Base-by-base conservation (phyloP, 2,113 vertebrate genomes). In the Centrocercus urophasianus region DNA sequence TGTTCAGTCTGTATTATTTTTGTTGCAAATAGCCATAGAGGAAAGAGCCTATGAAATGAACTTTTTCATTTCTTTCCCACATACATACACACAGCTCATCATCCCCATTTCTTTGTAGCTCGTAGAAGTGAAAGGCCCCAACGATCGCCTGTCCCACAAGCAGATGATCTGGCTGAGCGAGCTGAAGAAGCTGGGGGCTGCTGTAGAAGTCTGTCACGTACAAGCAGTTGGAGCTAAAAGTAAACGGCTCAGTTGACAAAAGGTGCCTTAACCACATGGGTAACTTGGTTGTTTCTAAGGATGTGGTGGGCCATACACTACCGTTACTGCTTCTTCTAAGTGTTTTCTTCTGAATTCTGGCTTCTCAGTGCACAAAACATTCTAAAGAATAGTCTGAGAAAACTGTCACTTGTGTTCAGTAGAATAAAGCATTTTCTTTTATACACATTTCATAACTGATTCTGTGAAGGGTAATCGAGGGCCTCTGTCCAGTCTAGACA, bases 51-150 rank as follows among this genome's bases (percentile, higher is more conserved):
- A 50, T 15, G n/a, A 56, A 64, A 28, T 25, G n/a, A 13, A 11
- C 17, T 27, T 7, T 30, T 61, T 36, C 24, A 36, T 54, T 22
- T 81, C 42, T 15, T 88, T 13, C 12, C 1, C n/a, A 34, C 43
- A 60, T 47, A 9, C 67, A 75, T 42, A 7, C 70, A 71, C 34
- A 7, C 20, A 25, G 5, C 48, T 96, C 19, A 64, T n/a, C 11
- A 7, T 5, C 7, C 2, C 3, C 10, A 1, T 94, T 89, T 60
- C 77, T 21, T 96, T 97, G 11, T 43, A 99, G 99, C 93, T 99
- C 95, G 99, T 99, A 93, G 99, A 99, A 87, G 99, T 99, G 85
- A 99, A 99, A 90, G 99, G 99, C 13, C 99, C 99, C 60, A 99
- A 77, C 0, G 99, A 99, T 59, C 98, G 99, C 6, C 98, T 99